Conservation (phyloP, 2,888 invertebrate genomes). For the Drosophila phalerata region DNA sequence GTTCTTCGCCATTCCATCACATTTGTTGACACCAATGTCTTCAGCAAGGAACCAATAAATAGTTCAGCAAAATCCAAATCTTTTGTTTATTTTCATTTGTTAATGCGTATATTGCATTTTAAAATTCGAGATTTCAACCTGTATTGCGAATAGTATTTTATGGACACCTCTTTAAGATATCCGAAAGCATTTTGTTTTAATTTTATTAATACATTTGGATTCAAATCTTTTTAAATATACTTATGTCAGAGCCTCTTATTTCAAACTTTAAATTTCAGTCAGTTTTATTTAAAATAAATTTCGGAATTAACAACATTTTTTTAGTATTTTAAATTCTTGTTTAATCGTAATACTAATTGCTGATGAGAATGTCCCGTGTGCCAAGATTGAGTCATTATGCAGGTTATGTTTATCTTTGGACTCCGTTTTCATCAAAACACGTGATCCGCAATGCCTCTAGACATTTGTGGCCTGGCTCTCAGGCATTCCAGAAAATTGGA, state of each 20-base stretch:
- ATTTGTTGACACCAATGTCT: background rate
- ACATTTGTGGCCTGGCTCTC: background rate
- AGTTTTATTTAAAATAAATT: background rate
- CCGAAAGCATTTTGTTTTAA: background rate
- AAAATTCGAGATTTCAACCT: too few species aligned
- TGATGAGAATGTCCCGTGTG: background rate
- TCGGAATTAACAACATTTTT: background rate
- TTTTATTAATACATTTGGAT: background rate
- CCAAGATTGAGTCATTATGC: background rate
- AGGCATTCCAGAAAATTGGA: background rate
- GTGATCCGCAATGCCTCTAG: background rate
- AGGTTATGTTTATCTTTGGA: background rate
- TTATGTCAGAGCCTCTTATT: background rate
- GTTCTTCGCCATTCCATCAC: too few species aligned
- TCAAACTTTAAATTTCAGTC: background rate
- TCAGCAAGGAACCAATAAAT: conserved; percentile 1
- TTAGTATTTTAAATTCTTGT: background rate
- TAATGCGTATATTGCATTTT: too few species aligned
- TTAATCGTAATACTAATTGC: background rate
- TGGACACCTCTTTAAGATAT: too few species aligned
- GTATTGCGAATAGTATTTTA: too few species aligned
- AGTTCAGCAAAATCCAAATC: background rate
- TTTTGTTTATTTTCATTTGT: background rate
- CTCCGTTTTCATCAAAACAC: background rate
- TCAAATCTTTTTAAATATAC: background rate